Evolutionary conservation across 2,888 invertebrate species (phyloP).

Genomic region (Mimachlamys varia): DNA sequence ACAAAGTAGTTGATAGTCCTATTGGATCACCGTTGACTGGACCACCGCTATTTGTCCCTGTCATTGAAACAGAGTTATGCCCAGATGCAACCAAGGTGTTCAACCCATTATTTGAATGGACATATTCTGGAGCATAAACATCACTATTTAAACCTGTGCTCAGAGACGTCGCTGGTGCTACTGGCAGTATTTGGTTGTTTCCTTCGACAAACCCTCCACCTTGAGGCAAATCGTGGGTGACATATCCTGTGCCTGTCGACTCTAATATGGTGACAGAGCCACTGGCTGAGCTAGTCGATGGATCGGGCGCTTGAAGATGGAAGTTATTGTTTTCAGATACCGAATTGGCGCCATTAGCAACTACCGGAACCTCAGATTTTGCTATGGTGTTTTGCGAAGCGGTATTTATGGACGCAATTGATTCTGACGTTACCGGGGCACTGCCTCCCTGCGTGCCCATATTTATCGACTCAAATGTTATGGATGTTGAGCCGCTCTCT

Average conservation of each 20-base stretch:
- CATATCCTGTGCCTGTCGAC: neutral
- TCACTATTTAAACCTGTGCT: neutral
- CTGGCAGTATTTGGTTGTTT: neutral
- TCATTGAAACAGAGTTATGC: neutral
- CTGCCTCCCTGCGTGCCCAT: neutral
- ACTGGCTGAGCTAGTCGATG: neutral
- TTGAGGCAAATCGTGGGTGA: neutral
- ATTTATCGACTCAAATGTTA: neutral
- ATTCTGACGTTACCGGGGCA: neutral
- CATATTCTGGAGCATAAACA: neutral
- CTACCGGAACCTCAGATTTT: neutral
- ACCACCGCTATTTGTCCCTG: neutral
- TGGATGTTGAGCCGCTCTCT: neutral
- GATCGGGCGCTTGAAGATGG: neutral
- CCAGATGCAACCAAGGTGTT: neutral
- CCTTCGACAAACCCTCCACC: neutral
- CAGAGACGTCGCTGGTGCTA: neutral
- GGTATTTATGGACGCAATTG: neutral
- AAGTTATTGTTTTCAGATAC: neutral
- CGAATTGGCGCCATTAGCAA: neutral
- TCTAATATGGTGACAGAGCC: neutral
- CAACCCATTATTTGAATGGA: neutral
- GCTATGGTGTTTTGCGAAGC: neutral
- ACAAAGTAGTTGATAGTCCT: neutral
- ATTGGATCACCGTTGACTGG: neutral